Evolutionary conservation across 2,888 invertebrate genomes (phyloP).

Genomic region (Zygogramma bicolorata): DNA sequence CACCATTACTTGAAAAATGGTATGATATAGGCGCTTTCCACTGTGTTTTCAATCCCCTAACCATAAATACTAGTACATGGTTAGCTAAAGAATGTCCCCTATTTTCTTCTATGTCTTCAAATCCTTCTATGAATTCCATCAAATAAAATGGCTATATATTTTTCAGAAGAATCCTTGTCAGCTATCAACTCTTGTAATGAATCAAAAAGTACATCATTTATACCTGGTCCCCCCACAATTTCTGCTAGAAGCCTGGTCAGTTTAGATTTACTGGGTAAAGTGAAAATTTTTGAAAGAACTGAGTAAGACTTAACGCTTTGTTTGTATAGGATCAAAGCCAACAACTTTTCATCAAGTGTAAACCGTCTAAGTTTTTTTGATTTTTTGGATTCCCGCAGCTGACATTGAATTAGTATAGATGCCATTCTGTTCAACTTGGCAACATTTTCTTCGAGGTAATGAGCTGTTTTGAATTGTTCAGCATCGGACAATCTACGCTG

Average conservation of each 20-base stretch:
- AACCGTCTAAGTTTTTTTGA: constrained; percentile 13
- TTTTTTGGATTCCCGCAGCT: constrained; percentile 3
- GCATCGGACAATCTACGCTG: not conserved
- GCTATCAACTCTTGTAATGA: not conserved
- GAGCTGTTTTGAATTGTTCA: not conserved
- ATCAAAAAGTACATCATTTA: constrained; percentile 5
- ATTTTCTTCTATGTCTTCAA: no score
- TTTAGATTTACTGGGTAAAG: constrained; percentile 12
- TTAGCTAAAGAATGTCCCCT: no score
- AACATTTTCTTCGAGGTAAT: not conserved
- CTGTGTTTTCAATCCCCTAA: no score
- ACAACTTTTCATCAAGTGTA: no score
- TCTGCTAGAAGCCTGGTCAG: constrained; percentile 1
- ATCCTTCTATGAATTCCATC: no score
- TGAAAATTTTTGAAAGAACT: constrained; percentile 7
- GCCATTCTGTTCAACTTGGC: constrained; percentile 6
- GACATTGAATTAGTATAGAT: constrained; percentile 12
- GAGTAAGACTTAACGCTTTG: no score
- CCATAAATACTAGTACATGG: no score
- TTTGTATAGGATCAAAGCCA: no score
- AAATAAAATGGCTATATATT: no score
- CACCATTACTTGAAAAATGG: constrained; percentile 29
- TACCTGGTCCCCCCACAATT: constrained; percentile 12
- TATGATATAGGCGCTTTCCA: constrained; percentile 22
- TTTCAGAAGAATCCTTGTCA: constrained; percentile 10